Percentiles rank a stretch among this genome's conserved stretches.
Conservation (phyloP, 2,888 invertebrate species). For the Patella caerulea region DNA sequence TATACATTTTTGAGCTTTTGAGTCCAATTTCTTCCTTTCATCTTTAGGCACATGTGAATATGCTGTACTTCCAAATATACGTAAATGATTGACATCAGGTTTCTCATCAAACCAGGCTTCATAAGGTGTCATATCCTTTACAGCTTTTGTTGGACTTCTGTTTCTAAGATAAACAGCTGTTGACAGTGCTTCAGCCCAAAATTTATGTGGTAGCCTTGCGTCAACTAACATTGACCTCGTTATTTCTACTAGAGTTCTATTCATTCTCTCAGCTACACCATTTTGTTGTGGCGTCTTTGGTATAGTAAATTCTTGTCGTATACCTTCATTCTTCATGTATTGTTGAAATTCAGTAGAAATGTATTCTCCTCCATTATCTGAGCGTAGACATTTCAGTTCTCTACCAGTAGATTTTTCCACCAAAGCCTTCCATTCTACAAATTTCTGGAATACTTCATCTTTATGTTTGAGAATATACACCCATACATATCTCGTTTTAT, state of each 20-base stretch:
- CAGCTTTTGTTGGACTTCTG: slow-evolving; percentile 46
- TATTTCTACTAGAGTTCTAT: slow-evolving; percentile 58
- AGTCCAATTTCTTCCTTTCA: slow-evolving; percentile 25
- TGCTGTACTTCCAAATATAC: slow-evolving; percentile 30
- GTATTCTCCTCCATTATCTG: background rate
- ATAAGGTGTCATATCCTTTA: slow-evolving; percentile 35
- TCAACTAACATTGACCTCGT: slow-evolving; percentile 57
- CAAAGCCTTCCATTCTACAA: background rate
- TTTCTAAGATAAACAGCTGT: slow-evolving; percentile 63
- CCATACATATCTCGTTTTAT: background rate
- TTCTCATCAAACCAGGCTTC: slow-evolving; percentile 36
- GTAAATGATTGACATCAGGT: slow-evolving; percentile 25
- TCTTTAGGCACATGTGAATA: slow-evolving; percentile 34
- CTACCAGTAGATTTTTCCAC: background rate
- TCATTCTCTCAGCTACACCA: slow-evolving; percentile 61
- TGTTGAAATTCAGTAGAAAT: background rate
- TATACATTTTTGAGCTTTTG: slow-evolving; percentile 23
- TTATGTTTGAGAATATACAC: background rate
- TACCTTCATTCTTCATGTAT: too few relatives aligned
- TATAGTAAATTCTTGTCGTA: slow-evolving; percentile 56
- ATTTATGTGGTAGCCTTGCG: slow-evolving; percentile 42
- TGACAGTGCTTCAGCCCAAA: slow-evolving; percentile 66
- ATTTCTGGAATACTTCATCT: background rate
- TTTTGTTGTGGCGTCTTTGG: slow-evolving; percentile 66
- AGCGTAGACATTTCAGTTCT: background rate